Percentiles rank a stretch among this genome's conserved stretches.
phyloP scores from a whole-genome alignment of 2,888 invertebrate genomes.

The Noctua pronuba region DNA sequence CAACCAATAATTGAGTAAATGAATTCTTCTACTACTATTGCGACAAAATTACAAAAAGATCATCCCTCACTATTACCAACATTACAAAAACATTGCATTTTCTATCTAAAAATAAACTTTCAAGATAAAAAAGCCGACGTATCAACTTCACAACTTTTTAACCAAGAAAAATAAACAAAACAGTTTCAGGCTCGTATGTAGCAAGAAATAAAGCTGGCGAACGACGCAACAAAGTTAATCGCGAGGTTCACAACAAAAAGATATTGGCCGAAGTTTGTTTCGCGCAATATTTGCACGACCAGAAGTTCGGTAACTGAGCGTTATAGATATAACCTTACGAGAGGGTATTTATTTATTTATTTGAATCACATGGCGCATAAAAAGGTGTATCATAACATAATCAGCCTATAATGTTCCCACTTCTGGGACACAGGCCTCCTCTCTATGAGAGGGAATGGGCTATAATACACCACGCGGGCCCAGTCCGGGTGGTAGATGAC shows the following conservation, averaged over 20 bases:
- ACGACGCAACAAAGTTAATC: constrained; percentile 58
- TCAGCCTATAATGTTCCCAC: too few species aligned
- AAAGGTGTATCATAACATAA: too few species aligned
- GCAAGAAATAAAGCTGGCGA: constrained; percentile 44
- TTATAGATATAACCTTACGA: constrained; percentile 9
- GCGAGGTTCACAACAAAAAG: constrained; percentile 53
- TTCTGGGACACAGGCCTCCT: too few species aligned
- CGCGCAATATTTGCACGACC: constrained; percentile 41
- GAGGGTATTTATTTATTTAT: constrained; percentile 29
- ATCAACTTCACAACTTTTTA: constrained; percentile 32
- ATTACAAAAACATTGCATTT: not conserved
- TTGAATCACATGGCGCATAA: not conserved
- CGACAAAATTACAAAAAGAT: not conserved
- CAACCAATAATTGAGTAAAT: not conserved
- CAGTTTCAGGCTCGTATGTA: constrained; percentile 33
- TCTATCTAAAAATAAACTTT: constrained; percentile 15
- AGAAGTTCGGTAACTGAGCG: constrained; percentile 30
- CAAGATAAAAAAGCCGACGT: constrained; percentile 25
- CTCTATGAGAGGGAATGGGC: too few species aligned
- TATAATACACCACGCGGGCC: too few species aligned
- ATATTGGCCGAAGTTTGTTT: constrained; percentile 49
- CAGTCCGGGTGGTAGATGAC: too few species aligned
- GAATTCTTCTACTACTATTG: not conserved
- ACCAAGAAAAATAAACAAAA: constrained; percentile 36
- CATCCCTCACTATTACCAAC: not conserved